phyloP scores from a whole-genome alignment of 2,113 vertebrate genomes.

The Mystacornis crossleyi region DNA sequence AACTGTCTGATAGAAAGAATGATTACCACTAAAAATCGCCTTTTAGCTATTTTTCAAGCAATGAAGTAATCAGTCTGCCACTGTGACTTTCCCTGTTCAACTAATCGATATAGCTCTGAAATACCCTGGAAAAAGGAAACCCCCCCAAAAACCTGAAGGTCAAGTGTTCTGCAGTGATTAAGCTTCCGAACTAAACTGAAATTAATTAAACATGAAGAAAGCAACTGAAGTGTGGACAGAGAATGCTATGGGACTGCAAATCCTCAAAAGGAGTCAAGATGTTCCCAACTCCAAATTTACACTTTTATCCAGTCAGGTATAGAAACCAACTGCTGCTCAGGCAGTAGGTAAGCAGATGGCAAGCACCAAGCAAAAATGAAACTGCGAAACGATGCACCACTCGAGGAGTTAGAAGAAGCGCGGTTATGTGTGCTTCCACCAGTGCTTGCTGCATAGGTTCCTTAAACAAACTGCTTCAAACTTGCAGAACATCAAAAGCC shows the following conservation, averaged over 20 bases:
- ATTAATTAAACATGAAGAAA: conserved; percentile 43
- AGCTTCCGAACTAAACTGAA: conserved; percentile 4
- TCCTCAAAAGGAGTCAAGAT: background rate
- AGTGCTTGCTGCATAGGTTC: conserved; percentile 41
- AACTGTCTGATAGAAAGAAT: background rate
- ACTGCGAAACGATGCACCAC: background rate
- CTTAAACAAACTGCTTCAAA: conserved; percentile 75
- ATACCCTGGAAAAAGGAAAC: background rate
- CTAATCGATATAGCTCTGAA: background rate
- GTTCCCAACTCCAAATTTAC: conserved; percentile 6
- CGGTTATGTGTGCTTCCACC: conserved; percentile 47
- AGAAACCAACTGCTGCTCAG: conserved; percentile 19
- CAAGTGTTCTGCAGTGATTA: background rate
- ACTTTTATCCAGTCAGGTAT: conserved; percentile 54
- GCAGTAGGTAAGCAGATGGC: conserved; percentile 50
- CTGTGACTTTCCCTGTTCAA: background rate
- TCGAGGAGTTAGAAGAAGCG: background rate
- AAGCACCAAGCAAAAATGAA: conserved; percentile 6
- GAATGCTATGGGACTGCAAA: background rate
- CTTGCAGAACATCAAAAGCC: conserved; percentile 76
- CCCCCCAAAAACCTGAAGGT: background rate
- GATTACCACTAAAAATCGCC: background rate
- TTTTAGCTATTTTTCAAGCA: background rate
- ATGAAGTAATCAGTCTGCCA: background rate
- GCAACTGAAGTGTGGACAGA: conserved; percentile 15